phyloP scores from a whole-genome alignment of 2,797 vertebrate species.

The Phaenicophaeus curvirostris region DNA sequence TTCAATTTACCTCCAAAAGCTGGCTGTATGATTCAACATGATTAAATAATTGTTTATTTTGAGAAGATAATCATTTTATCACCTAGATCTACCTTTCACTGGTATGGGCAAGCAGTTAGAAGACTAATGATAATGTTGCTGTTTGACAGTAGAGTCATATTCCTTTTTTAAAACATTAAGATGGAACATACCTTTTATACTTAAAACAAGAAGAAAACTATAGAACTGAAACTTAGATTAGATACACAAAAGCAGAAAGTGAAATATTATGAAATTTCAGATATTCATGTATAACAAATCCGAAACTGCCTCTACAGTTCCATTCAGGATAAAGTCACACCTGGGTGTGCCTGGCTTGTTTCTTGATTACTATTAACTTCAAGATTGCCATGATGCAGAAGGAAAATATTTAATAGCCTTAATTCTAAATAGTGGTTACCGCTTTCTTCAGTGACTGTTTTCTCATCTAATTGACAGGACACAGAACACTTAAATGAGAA shows the following conservation, averaged over 20 bases:
- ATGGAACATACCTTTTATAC: neutral
- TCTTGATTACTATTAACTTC: neutral
- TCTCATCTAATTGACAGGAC: conserved; percentile 11
- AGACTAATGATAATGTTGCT: neutral
- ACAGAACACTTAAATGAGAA: conserved; percentile 11
- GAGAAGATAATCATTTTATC: neutral
- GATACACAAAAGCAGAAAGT: neutral
- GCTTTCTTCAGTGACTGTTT: neutral
- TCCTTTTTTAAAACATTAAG: neutral
- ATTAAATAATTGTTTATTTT: neutral
- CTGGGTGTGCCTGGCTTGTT: neutral
- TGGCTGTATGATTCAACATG: neutral
- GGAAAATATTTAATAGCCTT: neutral
- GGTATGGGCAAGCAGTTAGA: neutral
- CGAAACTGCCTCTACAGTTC: neutral
- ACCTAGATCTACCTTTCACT: neutral
- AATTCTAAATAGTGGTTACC: neutral
- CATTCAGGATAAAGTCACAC: neutral
- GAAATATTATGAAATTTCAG: neutral
- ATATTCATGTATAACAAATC: neutral
- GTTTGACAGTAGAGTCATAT: neutral
- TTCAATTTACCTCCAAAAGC: neutral
- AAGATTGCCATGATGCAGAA: neutral
- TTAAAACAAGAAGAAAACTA: neutral
- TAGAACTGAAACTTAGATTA: neutral